Evolutionary conservation across 2,888 invertebrate genomes (phyloP).

Genomic region (Spialia ferax): DNA sequence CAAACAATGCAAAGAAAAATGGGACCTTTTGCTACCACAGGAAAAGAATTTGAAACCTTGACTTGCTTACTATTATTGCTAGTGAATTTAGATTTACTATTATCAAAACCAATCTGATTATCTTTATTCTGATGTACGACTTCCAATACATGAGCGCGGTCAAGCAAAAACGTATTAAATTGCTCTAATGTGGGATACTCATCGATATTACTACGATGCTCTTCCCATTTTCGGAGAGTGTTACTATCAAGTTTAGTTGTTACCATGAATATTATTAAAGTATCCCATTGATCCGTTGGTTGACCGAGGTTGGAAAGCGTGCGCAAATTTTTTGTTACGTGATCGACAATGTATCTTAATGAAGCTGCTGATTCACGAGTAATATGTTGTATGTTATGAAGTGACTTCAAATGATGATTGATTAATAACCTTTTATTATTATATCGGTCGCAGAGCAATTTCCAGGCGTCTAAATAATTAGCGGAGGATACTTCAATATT

Average conservation of each 20-base stretch:
- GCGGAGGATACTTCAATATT: conserved; percentile 22
- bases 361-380: neutral
- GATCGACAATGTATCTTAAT: neutral
- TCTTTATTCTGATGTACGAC: neutral
- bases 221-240: neutral
- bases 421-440: conserved; percentile 19
- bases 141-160: neutral
- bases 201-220: neutral
- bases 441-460: conserved; percentile 11
- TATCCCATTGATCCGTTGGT: neutral
- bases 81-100: neutral
- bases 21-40: neutral
- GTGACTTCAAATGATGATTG: neutral
- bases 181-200: neutral
- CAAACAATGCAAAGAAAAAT: neutral
- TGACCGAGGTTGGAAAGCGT: neutral
- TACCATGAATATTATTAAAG: neutral
- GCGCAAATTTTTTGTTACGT: neutral
- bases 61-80: neutral
- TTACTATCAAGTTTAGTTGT: neutral
- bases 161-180: neutral
- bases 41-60: neutral
- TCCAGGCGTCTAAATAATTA: conserved; percentile 15
- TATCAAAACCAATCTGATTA: too few relatives aligned
- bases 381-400: neutral